Base-by-base conservation (phyloP, 1,140 invertebrate species). In the Polypedilum pembai region DNA sequence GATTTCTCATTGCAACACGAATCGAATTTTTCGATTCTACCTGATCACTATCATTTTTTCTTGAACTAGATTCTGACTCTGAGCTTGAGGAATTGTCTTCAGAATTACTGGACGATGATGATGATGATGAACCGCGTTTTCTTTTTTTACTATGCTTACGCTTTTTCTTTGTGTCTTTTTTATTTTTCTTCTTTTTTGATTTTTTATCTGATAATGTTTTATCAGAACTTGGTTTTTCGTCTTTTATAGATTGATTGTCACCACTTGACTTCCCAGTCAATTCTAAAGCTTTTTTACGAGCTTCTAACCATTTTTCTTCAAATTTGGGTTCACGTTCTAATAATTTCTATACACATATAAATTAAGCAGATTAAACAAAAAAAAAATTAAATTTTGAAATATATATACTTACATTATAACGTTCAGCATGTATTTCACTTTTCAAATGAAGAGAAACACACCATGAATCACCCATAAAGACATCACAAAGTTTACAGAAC, bases 401-500 rank as follows among this genome's bases (percentile, higher is more conserved):
- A 72, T 74, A 74, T 76, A 77, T 73, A 86, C 87, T 88, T 82
- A 93, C 92, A 65, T 88, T 85, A 82, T 91, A 94, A 80, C 91
- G 92, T 76, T 90, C 88, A 74, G 89, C 88, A 82, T 95, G 93
- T 5, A 85, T 80, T 74, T 89, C 84, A 0, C 90, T 92, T 79
- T 93, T 93, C 69, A 95, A 83, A 84, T 95, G 93, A 4, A 91
- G 85, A 24, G 90, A 92, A 8, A 92, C 92, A 82, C 92, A 93
- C 81, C 94, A 91, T 65, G 93, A 85, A 81, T 95, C 93, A 0
- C 92, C 93, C 77, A 94, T 92, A 90, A 92, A 95, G 76, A 87
- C 85, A 80, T 92, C 88, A 77, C 93, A 95, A 41, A 95, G 84
- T 79, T 92, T 92, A 81, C 93, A 95, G 82, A 92, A 95, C 92